Evolutionary conservation across 2,797 vertebrate species (phyloP).

Genomic region (Pyrrhura leucotis): DNA sequence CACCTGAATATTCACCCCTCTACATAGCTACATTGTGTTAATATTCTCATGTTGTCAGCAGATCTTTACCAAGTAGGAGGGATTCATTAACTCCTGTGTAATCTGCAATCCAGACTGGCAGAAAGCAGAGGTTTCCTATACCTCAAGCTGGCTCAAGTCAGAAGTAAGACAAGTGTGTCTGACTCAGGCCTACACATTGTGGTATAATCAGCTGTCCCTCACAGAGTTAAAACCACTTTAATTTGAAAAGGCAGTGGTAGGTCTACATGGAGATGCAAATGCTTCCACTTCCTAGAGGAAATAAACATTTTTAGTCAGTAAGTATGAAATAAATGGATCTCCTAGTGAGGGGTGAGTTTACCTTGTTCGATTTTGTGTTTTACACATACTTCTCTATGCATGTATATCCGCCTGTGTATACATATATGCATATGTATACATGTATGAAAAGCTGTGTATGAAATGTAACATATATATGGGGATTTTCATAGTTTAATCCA

Average conservation of each 20-base stretch:
- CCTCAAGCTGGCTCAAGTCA: slow-evolving; percentile 26
- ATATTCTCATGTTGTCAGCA: slow-evolving; percentile 37
- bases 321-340: slow-evolving; percentile 22
- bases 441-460: not conserved
- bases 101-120: slow-evolving; percentile 30
- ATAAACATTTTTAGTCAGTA: slow-evolving; percentile 15
- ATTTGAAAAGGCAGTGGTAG: slow-evolving; percentile 34
- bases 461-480: not conserved
- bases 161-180: not conserved
- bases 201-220: slow-evolving; percentile 16
- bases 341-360: not conserved
- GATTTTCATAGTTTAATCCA: not conserved
- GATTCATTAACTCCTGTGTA: slow-evolving; percentile 46
- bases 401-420: not conserved
- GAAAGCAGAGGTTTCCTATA: not conserved
- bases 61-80: not conserved
- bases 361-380: slow-evolving; percentile 3
- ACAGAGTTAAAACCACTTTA: slow-evolving; percentile 23
- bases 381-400: not conserved
- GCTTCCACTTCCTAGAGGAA: slow-evolving; percentile 29
- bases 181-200: not conserved
- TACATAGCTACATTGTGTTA: not conserved
- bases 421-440: not conserved
- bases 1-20: not conserved
- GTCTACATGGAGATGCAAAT: slow-evolving; percentile 16